A percentile compares a stretch with the other conserved stretches of the same genome.
Conservation (phyloP, 2,888 invertebrate genomes). For the Apamea epomidion region DNA sequence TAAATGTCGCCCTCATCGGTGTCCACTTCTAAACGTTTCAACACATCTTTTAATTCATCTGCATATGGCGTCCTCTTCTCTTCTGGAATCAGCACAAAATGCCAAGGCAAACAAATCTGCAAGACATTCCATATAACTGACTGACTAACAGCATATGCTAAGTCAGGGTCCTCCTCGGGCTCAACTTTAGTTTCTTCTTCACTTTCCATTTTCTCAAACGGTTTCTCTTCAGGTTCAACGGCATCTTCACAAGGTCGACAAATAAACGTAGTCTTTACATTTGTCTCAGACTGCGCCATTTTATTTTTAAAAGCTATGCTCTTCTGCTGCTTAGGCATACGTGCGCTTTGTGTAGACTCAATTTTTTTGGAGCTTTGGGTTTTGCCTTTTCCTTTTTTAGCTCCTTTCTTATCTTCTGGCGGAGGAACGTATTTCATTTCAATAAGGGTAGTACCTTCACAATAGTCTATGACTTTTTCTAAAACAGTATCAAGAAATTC, state of each 20-base stretch:
- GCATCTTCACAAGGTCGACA: constrained; percentile 82
- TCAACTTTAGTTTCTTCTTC: constrained; percentile 78
- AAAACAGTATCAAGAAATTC: constrained; percentile 80
- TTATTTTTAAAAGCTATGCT: constrained; percentile 69
- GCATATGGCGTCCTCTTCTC: constrained; percentile 76
- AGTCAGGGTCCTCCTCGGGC: constrained; percentile 74
- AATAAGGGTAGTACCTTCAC: constrained; percentile 81
- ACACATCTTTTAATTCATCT: constrained; percentile 74
- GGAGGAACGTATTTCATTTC: constrained; percentile 78
- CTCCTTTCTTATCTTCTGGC: constrained; percentile 75
- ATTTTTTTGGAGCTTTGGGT: constrained; percentile 70
- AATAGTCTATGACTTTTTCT: constrained; percentile 77
- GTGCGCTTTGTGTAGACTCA: constrained; percentile 77
- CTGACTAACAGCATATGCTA: constrained; percentile 82
- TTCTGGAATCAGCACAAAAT: constrained; percentile 81
- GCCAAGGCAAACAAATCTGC: constrained; percentile 84
- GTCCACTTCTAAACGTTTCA: constrained; percentile 78
- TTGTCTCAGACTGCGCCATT: constrained; percentile 74
- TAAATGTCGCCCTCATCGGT: constrained; percentile 85
- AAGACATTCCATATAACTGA: constrained; percentile 84
- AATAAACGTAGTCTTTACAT: constrained; percentile 80
- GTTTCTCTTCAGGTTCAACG: constrained; percentile 73
- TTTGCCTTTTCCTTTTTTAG: constrained; percentile 75
- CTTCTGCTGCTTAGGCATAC: constrained; percentile 73
- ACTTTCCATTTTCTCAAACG: constrained; percentile 71